Evolutionary conservation across 1,140 invertebrate genomes (phyloP).

Genomic region (Drosophila biarmipes): DNA sequence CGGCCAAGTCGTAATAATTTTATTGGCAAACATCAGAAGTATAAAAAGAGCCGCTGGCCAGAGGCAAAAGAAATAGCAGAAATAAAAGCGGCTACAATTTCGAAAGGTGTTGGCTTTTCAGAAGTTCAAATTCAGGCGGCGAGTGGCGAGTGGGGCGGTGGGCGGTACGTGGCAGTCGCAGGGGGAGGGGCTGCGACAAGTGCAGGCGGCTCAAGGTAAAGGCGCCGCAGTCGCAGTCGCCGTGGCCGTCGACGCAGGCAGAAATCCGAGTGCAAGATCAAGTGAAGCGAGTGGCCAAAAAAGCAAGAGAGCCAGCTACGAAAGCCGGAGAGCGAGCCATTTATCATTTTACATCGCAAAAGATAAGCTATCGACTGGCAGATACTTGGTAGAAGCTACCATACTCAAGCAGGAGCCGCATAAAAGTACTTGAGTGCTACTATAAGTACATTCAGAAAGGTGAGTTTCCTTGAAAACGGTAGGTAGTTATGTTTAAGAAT

Average conservation of each 20-base stretch:
- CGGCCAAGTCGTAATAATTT: constrained; percentile 76
- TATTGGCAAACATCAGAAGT: constrained; percentile 77
- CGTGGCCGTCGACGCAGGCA: constrained; percentile 25
- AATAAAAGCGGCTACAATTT: constrained; percentile 61
- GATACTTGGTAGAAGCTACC: constrained; percentile 2
- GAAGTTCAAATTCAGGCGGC: constrained; percentile 64
- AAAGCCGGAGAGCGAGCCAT: constrained; percentile 15
- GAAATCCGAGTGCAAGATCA: constrained; percentile 71
- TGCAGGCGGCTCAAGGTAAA: constrained; percentile 79
- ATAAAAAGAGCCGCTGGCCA: constrained; percentile 22
- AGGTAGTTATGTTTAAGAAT: too few species aligned
- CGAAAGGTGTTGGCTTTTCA: constrained; percentile 72
- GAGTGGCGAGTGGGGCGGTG: constrained; percentile 6
- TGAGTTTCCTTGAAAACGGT: too few species aligned
- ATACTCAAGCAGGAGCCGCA: background rate
- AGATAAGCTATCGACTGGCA: background rate
- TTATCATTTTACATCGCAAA: background rate
- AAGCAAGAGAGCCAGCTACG: constrained; percentile 34
- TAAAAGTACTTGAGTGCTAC: background rate
- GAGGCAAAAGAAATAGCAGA: constrained; percentile 22
- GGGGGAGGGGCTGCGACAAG: constrained; percentile 54
- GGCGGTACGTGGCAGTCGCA: background rate
- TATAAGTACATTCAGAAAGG: background rate
- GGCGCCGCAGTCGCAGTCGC: constrained; percentile 33
- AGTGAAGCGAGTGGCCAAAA: constrained; percentile 66